Evolutionary conservation across 2,797 vertebrate genomes (phyloP).

Genomic region (Squalus acanthias): DNA sequence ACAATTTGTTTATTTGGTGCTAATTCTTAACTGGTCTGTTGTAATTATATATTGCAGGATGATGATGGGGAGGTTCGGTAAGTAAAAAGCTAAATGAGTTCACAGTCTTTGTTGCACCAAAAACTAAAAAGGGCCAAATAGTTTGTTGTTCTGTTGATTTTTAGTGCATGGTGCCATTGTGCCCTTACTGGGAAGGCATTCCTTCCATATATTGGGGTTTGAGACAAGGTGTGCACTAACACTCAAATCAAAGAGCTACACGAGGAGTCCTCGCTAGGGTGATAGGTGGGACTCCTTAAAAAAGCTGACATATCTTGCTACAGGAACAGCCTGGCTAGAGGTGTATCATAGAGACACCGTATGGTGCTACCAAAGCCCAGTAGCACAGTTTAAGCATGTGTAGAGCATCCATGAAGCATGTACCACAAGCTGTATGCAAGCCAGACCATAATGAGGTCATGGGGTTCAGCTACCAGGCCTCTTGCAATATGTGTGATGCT

Average conservation of each 20-base stretch:
- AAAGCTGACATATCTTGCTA: not conserved
- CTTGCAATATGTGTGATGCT: not conserved
- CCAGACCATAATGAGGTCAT: not conserved
- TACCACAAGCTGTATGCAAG: not conserved
- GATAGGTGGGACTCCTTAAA: not conserved
- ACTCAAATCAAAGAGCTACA: not conserved
- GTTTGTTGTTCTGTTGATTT: not conserved
- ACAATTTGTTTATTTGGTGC: not conserved
- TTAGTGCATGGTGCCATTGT: not conserved
- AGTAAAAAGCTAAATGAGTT: conserved; percentile 53
- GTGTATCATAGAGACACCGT: not conserved
- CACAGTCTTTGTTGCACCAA: not conserved
- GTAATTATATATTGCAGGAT: conserved; percentile 65
- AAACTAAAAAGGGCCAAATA: not conserved
- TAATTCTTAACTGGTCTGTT: not conserved
- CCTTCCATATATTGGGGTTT: not conserved
- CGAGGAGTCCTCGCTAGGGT: not conserved
- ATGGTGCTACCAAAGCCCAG: not conserved
- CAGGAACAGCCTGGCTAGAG: not conserved
- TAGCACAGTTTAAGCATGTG: not conserved
- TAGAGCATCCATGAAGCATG: not conserved
- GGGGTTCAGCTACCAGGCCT: no score
- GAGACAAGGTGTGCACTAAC: not conserved
- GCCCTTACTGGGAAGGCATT: not conserved
- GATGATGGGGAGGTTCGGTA: conserved; percentile 93